Conservation (phyloP, 2,797 vertebrate species). For the Cirrhinus mrigala region DNA sequence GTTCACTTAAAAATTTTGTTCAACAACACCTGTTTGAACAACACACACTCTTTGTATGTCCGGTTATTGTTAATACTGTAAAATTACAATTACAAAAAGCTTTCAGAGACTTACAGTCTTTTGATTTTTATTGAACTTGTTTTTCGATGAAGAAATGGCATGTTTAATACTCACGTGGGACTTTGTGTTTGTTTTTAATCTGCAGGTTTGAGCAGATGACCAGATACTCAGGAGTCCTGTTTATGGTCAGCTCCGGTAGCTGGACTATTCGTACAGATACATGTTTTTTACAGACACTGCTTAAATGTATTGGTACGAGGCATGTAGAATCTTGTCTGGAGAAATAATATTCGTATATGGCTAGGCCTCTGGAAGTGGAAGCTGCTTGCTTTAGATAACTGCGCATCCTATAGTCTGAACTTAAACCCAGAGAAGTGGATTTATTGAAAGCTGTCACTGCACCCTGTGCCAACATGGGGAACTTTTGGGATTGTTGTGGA, state of each 20-base stretch:
- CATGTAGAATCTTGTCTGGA: slow-evolving; percentile 3
- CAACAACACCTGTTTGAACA: background rate
- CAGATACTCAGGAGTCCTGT: slow-evolving; percentile 8
- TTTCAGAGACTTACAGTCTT: background rate
- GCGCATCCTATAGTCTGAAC: slow-evolving; percentile 8
- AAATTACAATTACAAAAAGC: background rate
- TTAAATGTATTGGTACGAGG: slow-evolving; percentile 28
- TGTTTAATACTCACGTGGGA: background rate
- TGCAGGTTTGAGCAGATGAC: slow-evolving; percentile 51
- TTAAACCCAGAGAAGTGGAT: slow-evolving; percentile 26
- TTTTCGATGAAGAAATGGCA: background rate
- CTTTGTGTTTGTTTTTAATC: slow-evolving; percentile 30
- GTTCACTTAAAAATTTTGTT: background rate
- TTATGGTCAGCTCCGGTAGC: slow-evolving; percentile 31
- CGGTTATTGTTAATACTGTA: background rate
- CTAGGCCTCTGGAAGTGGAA: slow-evolving; percentile 5
- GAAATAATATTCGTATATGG: slow-evolving; percentile 29
- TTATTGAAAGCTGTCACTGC: slow-evolving; percentile 2
- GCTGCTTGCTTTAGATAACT: slow-evolving; percentile 15
- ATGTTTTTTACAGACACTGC: slow-evolving; percentile 21
- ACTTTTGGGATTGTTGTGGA: slow-evolving; percentile 67
- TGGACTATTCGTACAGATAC: slow-evolving; percentile 24
- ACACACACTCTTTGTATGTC: background rate
- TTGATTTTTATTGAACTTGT: background rate
- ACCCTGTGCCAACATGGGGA: slow-evolving; percentile 73